Percentiles rank a stretch among this genome's conserved stretches.
Evolutionary conservation across 2,888 invertebrate species (phyloP).

Genomic region (Podabrus alpinus): DNA sequence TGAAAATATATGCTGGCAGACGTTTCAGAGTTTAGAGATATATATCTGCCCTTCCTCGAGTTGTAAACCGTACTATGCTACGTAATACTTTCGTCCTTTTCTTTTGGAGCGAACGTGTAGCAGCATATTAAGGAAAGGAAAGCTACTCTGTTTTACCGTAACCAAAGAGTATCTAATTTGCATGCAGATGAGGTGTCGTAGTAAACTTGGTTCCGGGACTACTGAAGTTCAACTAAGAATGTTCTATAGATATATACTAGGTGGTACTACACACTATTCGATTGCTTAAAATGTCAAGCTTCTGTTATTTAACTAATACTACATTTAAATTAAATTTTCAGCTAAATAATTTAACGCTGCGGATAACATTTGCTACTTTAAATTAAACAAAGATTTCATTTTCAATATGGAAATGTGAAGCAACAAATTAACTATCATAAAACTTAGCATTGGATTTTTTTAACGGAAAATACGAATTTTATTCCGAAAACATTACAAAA

Average conservation of each 20-base stretch:
- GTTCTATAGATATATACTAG: conserved; percentile 21
- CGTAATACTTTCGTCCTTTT: conserved; percentile 24
- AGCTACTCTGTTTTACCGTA: conserved; percentile 42
- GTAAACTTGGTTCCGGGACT: conserved; percentile 45
- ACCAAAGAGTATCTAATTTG: conserved; percentile 53
- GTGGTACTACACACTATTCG: conserved; percentile 20
- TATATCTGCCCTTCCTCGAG: conserved; percentile 33
- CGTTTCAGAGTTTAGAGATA: conserved; percentile 34
- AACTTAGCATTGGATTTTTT: not conserved
- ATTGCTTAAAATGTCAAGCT: conserved; percentile 18
- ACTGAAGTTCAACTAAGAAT: conserved; percentile 44
- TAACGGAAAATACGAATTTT: not conserved
- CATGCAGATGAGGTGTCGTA: conserved; percentile 54
- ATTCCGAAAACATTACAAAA: too few relatives aligned
- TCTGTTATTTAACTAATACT: conserved; percentile 14
- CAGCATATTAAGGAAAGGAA: conserved; percentile 25
- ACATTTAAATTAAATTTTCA: not conserved
- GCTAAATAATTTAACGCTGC: not conserved
- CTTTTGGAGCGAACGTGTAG: conserved; percentile 12
- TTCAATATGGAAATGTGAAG: not conserved
- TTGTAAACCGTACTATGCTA: conserved; percentile 19
- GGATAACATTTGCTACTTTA: not conserved
- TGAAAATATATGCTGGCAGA: conserved; percentile 38
- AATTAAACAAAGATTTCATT: not conserved
- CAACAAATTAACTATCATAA: not conserved